Evolutionary conservation across 1,140 invertebrate genomes (phyloP).

Genomic region (Helicoverpa zea): DNA sequence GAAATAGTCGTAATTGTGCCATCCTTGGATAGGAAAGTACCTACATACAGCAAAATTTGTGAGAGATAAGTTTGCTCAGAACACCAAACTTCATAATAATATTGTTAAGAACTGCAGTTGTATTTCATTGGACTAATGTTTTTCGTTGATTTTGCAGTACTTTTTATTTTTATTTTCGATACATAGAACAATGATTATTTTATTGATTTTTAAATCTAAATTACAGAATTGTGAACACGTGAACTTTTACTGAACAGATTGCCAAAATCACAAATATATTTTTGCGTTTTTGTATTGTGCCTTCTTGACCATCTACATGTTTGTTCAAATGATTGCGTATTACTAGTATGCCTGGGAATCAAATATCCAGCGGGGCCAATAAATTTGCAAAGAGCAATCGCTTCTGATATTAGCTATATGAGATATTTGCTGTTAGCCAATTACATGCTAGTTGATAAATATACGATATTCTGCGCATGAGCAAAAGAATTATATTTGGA

Average conservation of each 20-base stretch:
- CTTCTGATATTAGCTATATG: constrained; percentile 71
- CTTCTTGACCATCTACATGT: constrained; percentile 46
- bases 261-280: neutral
- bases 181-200: no score
- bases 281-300: constrained; percentile 20
- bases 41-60: neutral
- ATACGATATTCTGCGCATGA: neutral
- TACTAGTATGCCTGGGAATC: constrained; percentile 46
- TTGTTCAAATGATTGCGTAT: constrained; percentile 40
- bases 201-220: no score
- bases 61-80: no score
- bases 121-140: no score
- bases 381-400: constrained; percentile 75
- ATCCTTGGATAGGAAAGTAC: constrained; percentile 4
- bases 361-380: constrained; percentile 58
- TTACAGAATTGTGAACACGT: no score
- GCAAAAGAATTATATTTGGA: constrained; percentile 13
- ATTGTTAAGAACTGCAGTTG: no score
- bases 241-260: neutral
- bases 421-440: constrained; percentile 41
- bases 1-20: neutral
- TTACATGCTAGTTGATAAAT: constrained; percentile 28
- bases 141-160: no score
- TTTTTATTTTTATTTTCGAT: no score
- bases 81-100: no score